Evolutionary conservation across 2,797 vertebrate species (phyloP), one percentile per base, ranked within the genome.

Genomic region (Danio jaintianensis): DNA sequence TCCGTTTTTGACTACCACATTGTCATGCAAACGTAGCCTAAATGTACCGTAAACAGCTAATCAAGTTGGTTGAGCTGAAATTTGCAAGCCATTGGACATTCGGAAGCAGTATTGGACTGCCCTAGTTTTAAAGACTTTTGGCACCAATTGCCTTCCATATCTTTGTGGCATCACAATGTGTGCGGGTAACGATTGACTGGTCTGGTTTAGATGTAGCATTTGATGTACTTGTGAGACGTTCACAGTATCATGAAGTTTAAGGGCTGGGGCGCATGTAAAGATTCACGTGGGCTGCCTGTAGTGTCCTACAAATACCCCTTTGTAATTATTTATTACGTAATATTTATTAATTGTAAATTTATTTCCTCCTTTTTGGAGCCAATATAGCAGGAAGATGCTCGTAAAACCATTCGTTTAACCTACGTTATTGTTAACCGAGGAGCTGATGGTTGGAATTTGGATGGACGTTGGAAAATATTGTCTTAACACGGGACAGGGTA

Each of bases 321-420:
- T 73, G 70, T 58, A 80, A 79, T 79, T 86, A 86, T 86, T 86
- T 85, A 84, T 82, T 84, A 75, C 80, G 58, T 74, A 69, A 69
- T 86, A 68, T 85, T 87, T 81, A 87, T 73, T 78, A 71, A 78
- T 82, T 88, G 82, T 75, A 81, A 52, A 74, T 87, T 75, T 82
- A 53, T 79, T 85, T 86, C 70, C 45, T 79, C 52, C 66, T 77
- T 79, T 82, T 71, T 29, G 78, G 81, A 84, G 62, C 82, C 79
- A 64, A 79, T 38, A 72, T 58, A 42, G 22, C 55, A 42, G 42
- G 29, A 83, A n/a, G 81, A 38, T 29, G 20, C 87, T 86, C 85
- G 82, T 84, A 80, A 85, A 68, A 81, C 11, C 40, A 64, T 45
- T 18, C 70, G 52, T 62, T 76, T 73, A 79, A 72, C 69, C 47